These are phyloP conservation scores for Buceros bicornis DNA, from an alignment of 2,797 vertebrate genomes.

Conservation along the genomic window DNA sequence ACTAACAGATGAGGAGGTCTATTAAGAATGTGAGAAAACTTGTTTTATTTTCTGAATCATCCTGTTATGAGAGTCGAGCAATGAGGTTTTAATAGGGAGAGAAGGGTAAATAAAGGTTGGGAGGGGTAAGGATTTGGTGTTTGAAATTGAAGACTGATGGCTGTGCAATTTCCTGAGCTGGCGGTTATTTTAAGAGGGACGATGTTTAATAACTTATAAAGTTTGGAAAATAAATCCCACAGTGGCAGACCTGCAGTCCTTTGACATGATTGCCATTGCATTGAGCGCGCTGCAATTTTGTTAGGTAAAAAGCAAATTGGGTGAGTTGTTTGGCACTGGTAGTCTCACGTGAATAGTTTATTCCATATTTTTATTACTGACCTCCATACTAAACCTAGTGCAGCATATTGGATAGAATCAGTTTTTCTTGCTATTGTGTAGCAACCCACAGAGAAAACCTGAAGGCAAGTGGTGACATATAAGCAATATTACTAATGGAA, in stretches of 20 bases:
- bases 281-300: background rate
- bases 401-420: background rate
- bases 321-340: background rate
- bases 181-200: background rate
- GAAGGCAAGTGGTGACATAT: background rate
- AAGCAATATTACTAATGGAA: constrained; percentile 8
- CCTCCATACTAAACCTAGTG: background rate
- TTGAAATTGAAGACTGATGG: background rate
- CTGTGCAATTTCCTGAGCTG: background rate
- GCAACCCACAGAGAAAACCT: background rate
- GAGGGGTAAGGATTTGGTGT: background rate
- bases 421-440: background rate
- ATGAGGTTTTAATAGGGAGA: background rate
- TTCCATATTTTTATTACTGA: background rate
- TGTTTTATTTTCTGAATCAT: constrained; percentile 10
- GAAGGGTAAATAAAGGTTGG: background rate
- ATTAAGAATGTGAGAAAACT: background rate
- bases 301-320: constrained; percentile 2
- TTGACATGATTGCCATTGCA: background rate
- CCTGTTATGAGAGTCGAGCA: background rate
- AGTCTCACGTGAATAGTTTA: background rate
- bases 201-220: background rate
- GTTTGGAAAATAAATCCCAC: background rate
- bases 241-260: background rate
- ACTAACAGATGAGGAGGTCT: background rate